phyloP scores from a whole-genome alignment of 2,113 vertebrate genomes.

The Gallinago media region DNA sequence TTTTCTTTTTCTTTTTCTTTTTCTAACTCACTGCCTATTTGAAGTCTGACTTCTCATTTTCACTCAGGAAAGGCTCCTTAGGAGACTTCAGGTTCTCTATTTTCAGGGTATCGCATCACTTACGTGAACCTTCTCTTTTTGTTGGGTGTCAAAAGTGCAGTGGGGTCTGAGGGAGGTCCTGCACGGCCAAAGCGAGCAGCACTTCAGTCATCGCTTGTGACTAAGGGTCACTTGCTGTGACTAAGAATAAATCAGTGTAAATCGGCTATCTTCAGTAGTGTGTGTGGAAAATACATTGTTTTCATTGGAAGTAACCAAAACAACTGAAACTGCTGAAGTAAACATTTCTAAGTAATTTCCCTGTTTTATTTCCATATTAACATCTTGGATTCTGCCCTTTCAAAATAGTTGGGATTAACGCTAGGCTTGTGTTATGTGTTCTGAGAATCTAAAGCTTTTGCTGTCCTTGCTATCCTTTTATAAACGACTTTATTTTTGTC shows the following conservation, averaged over 20 bases:
- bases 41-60: background rate
- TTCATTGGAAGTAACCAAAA: no score
- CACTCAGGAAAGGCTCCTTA: background rate
- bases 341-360: background rate
- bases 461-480: background rate
- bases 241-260: background rate
- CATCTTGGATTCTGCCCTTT: background rate
- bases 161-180: background rate
- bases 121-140: background rate
- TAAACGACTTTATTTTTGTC: background rate
- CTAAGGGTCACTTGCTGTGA: conserved; percentile 47
- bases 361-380: background rate
- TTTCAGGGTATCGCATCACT: background rate
- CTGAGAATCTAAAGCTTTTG: background rate
- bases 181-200: accelerated
- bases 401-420: background rate
- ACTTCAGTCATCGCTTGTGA: background rate
- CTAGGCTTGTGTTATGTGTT: background rate
- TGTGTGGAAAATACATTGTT: no score
- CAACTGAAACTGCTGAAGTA: background rate
- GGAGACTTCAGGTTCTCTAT: background rate
- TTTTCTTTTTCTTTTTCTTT: background rate
- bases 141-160: background rate
- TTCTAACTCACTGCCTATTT: accelerated
- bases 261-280: background rate